Percentiles rank a stretch among this genome's conserved stretches.
phyloP scores from a whole-genome alignment of 2,113 vertebrate genomes.

The Ageneiosus marmoratus region DNA sequence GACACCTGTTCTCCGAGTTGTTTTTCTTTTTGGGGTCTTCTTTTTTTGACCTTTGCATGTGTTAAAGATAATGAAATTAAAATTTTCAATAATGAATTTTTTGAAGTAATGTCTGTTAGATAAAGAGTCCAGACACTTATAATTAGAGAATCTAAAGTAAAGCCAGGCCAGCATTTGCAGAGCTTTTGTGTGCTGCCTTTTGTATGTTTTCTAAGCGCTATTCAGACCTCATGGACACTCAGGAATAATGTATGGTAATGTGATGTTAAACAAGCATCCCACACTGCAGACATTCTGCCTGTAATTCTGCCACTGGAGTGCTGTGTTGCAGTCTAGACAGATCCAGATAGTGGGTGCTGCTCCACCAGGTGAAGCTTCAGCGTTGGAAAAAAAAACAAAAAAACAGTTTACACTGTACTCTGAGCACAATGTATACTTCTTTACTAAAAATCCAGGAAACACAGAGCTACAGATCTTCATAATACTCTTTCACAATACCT shows the following conservation, averaged over 20 bases:
- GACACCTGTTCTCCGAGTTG: not conserved
- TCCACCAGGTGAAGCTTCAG: not conserved
- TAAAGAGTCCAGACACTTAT: not conserved
- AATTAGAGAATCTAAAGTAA: not conserved
- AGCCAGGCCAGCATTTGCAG: not conserved
- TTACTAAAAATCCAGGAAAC: slow-evolving; percentile 1
- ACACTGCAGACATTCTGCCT: not conserved
- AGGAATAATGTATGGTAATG: not conserved
- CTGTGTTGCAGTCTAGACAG: not conserved
- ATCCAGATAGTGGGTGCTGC: not conserved
- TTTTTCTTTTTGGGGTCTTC: not conserved
- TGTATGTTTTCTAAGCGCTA: not conserved
- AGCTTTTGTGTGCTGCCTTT: not conserved
- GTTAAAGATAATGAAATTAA: not conserved
- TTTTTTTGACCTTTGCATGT: not conserved
- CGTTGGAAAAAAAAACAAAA: not conserved
- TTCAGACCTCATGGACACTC: not conserved
- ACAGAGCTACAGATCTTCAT: slow-evolving; percentile 12
- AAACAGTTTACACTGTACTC: slow-evolving; percentile 9
- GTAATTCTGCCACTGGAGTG: not conserved
- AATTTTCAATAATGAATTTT: not conserved
- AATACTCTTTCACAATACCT: not conserved
- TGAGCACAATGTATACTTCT: not conserved
- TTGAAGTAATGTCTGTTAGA: not conserved
- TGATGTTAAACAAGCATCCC: not conserved